A percentile compares a stretch with the other conserved stretches of the same genome.
Evolutionary conservation across 2,888 invertebrate species (phyloP).

Genomic region (Amphipyra tragopoginis): DNA sequence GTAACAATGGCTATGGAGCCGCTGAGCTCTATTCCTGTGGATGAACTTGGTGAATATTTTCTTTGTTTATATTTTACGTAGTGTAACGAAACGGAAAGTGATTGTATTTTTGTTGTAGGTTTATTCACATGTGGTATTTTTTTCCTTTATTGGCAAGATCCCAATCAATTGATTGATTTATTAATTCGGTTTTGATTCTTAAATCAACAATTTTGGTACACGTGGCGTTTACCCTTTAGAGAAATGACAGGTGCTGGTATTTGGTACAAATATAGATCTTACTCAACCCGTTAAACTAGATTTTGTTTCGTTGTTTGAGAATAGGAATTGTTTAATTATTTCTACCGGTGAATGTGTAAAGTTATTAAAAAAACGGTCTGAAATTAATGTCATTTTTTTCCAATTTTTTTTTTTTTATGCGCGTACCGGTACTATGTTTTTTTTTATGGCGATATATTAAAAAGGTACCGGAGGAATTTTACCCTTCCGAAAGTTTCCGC

Average conservation of each 20-base stretch:
- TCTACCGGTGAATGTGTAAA: too few relatives aligned
- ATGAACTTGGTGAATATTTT: slow-evolving; percentile 55
- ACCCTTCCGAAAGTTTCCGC: too few relatives aligned
- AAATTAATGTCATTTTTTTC: too few relatives aligned
- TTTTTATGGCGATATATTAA: too few relatives aligned
- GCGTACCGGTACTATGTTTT: too few relatives aligned
- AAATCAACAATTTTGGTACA: slow-evolving; percentile 6
- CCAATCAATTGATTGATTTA: slow-evolving; percentile 12
- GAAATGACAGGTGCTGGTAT: neutral
- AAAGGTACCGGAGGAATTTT: too few relatives aligned
- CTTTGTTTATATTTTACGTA: slow-evolving; percentile 47
- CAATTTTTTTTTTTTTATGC: too few relatives aligned
- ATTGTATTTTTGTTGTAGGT: neutral
- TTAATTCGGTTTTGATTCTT: neutral
- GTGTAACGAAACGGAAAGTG: slow-evolving; percentile 38
- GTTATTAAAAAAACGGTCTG: too few relatives aligned
- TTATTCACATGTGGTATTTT: neutral
- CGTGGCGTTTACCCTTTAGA: slow-evolving; percentile 15
- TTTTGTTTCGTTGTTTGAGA: neutral
- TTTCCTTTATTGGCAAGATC: slow-evolving; percentile 14
- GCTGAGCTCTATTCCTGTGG: slow-evolving; percentile 53
- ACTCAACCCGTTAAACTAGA: neutral
- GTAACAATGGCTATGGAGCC: slow-evolving; percentile 59
- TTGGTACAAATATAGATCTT: neutral
- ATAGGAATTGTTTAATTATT: too few relatives aligned